These are phyloP conservation scores for Pachycephus smyrnensis DNA, from an alignment of 2,888 invertebrate species.

Conservation along the genomic window DNA sequence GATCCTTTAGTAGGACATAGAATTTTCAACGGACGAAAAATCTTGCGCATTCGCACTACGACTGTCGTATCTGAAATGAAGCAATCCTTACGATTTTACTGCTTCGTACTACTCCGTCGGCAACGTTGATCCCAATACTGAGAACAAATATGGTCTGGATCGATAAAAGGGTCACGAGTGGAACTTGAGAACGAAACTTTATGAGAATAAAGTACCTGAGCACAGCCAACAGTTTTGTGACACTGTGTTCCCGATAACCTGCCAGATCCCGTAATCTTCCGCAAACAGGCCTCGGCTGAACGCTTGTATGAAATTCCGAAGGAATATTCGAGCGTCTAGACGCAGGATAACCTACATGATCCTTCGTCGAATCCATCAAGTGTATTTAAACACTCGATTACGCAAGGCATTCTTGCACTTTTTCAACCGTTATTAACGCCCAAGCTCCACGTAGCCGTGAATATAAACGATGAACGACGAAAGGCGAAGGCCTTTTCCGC, in stretches of 20 bases:
- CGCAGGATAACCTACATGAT: background rate
- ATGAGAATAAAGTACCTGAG: background rate
- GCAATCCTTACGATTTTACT: background rate
- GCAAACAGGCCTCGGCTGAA: background rate
- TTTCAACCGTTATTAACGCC: background rate
- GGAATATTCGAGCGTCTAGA: slow-evolving; percentile 3
- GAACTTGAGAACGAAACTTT: background rate
- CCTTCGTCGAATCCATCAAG: background rate
- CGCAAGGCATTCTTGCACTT: background rate
- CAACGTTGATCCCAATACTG: background rate
- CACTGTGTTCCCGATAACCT: background rate
- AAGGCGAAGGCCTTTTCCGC: background rate
- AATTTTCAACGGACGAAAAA: background rate
- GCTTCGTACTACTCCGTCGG: background rate
- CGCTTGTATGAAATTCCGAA: background rate
- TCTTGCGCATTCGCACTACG: background rate
- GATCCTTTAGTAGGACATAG: background rate
- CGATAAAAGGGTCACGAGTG: background rate
- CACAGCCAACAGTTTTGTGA: background rate
- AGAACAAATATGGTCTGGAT: background rate
- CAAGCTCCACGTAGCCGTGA: background rate
- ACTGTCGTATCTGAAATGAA: background rate
- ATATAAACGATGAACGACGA: background rate
- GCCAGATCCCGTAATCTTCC: background rate
- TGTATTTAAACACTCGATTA: background rate